Conservation (phyloP, 2,797 vertebrate species). For the Oryzias dopingdopingensis region DNA sequence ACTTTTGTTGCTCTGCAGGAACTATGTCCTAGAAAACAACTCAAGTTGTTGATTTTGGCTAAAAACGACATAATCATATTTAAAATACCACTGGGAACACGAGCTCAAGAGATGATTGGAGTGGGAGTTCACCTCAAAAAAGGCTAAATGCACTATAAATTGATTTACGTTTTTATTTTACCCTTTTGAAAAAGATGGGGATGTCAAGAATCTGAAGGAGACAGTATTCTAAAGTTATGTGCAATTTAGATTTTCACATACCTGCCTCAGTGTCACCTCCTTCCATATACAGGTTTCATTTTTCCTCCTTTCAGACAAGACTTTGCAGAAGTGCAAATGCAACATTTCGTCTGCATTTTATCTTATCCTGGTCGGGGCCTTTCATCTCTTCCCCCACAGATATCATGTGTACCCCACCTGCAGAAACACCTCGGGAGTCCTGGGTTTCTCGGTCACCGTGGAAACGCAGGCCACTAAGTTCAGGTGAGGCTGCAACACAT, state of each 20-base stretch:
- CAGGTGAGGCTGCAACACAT: slow-evolving; percentile 80
- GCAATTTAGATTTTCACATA: not conserved
- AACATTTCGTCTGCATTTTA: slow-evolving; percentile 1
- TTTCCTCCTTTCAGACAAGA: not conserved
- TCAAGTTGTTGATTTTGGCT: too few relatives aligned
- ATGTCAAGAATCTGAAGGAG: not conserved
- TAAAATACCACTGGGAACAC: too few relatives aligned
- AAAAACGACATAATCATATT: too few relatives aligned
- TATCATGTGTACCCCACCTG: slow-evolving; percentile 95
- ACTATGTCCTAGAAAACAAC: too few relatives aligned
- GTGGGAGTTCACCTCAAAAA: too few relatives aligned
- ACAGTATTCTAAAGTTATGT: too few relatives aligned
- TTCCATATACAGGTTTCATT: slow-evolving; percentile 14
- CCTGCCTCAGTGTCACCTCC: not conserved
- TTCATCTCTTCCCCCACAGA: slow-evolving; percentile 56
- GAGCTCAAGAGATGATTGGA: too few relatives aligned
- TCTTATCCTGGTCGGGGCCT: slow-evolving; percentile 6
- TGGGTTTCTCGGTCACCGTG: slow-evolving; percentile 95
- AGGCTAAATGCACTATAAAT: too few relatives aligned
- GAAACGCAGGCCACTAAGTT: slow-evolving; percentile 96
- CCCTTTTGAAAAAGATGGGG: not conserved
- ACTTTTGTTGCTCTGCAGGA: too few relatives aligned
- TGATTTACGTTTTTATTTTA: not conserved
- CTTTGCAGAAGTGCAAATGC: not conserved
- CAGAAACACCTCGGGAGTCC: slow-evolving; percentile 92